Percentiles rank a stretch among this genome's conserved stretches.
These are phyloP conservation scores for Dicyrtoma fusca DNA, from an alignment of 2,888 invertebrate species.

Conservation along the genomic window DNA sequence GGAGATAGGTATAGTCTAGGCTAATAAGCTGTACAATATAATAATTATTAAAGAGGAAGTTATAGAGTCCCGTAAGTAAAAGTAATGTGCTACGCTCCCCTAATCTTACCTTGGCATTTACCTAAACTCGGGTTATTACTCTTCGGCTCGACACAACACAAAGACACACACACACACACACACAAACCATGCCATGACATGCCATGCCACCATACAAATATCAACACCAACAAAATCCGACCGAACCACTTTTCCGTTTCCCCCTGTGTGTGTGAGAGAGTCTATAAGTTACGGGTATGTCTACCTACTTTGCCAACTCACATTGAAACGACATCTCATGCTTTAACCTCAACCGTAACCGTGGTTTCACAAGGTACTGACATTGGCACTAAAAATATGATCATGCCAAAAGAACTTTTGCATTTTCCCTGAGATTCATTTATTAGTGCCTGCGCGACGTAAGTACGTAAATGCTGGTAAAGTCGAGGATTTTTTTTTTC, in stretches of 20 bases:
- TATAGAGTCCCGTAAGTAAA: not conserved
- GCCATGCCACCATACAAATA: too few relatives aligned
- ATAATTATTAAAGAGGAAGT: not conserved
- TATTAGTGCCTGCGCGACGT: not conserved
- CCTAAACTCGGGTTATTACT: constrained; percentile 26
- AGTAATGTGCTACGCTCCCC: not conserved
- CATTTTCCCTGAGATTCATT: not conserved
- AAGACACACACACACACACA: not conserved
- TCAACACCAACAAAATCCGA: too few relatives aligned
- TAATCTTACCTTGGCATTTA: constrained; percentile 21
- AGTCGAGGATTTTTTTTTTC: not conserved
- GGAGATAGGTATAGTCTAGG: too few relatives aligned
- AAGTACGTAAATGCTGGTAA: not conserved
- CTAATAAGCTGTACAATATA: too few relatives aligned
- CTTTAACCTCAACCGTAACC: not conserved
- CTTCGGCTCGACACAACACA: not conserved
- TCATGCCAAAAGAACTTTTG: constrained; percentile 2
- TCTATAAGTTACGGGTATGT: too few relatives aligned
- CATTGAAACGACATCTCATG: too few relatives aligned
- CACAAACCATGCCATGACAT: too few relatives aligned
- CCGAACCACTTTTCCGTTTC: too few relatives aligned
- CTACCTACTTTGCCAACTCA: too few relatives aligned
- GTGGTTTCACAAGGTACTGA: constrained; percentile 25
- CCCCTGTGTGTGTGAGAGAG: too few relatives aligned
- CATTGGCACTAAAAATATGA: constrained; percentile 24